These are phyloP conservation scores for Cotesia vestalis DNA, from an alignment of 1,140 invertebrate species.

Conservation along the genomic window DNA sequence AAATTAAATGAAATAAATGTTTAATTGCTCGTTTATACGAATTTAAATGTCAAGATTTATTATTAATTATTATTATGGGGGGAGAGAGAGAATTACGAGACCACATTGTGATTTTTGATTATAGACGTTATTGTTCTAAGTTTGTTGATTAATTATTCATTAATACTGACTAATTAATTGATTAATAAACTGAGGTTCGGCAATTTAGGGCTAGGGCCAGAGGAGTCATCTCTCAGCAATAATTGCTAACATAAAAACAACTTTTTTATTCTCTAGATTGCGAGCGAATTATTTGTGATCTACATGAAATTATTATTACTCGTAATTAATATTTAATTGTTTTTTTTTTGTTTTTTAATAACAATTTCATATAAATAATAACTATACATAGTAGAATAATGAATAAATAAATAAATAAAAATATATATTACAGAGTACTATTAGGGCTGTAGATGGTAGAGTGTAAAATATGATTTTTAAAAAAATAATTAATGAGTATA, in stretches of 20 bases:
- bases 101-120: conserved; percentile 55
- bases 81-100: conserved; percentile 43
- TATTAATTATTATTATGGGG: conserved; percentile 23
- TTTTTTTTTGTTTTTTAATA: neutral
- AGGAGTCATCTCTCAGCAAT: too few relatives aligned
- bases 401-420: neutral
- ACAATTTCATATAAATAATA: neutral
- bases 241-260: too few relatives aligned
- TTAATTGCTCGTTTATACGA: neutral
- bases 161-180: neutral
- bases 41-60: too few relatives aligned
- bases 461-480: conserved; percentile 58
- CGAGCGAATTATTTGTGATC: neutral
- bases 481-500: conserved; percentile 25
- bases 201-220: neutral
- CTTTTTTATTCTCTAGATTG: neutral
- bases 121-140: conserved; percentile 43
- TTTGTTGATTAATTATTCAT: conserved; percentile 30
- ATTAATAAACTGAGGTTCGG: neutral
- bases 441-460: conserved; percentile 63
- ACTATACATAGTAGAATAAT: too few relatives aligned
- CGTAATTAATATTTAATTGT: neutral
- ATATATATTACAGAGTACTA: conserved; percentile 65
- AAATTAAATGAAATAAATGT: conserved; percentile 13
- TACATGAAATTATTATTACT: neutral